Percentiles rank a stretch among this genome's conserved stretches.
Conservation (phyloP, 1,140 invertebrate genomes). For the Whitmania pigra region DNA sequence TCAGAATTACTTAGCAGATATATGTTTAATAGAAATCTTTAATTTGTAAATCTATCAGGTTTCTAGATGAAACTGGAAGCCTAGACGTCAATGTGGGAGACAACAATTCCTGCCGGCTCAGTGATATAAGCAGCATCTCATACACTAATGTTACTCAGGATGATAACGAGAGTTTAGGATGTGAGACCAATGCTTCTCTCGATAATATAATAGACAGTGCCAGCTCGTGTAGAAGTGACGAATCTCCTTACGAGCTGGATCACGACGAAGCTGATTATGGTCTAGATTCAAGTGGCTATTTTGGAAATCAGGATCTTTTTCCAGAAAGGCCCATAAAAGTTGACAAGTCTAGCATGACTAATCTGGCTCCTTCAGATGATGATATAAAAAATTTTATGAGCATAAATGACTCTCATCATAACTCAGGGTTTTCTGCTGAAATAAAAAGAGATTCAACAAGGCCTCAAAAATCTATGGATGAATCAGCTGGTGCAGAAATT, state of each 20-base stretch:
- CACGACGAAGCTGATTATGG: constrained; percentile 13
- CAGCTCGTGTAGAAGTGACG: constrained; percentile 12
- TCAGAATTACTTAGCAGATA: background rate
- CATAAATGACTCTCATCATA: no score
- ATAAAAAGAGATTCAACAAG: no score
- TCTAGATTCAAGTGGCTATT: constrained; percentile 8
- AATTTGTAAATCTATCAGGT: background rate
- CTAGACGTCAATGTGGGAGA: constrained; percentile 34
- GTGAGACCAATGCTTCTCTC: constrained; percentile 4
- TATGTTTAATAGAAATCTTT: no score
- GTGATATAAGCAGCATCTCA: constrained; percentile 38
- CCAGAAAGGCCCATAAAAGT: constrained; percentile 28
- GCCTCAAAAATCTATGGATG: no score
- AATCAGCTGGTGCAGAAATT: no score
- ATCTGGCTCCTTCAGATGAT: background rate
- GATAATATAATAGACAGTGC: constrained; percentile 19
- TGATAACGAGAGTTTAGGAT: constrained; percentile 20
- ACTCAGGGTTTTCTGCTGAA: no score
- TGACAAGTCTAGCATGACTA: background rate
- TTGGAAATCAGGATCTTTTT: constrained; percentile 52
- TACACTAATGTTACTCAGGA: constrained; percentile 38
- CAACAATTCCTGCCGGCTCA: constrained; percentile 35
- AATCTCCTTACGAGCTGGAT: constrained; percentile 14
- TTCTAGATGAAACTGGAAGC: constrained; percentile 13
- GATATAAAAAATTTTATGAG: no score